Percentiles rank a stretch among this genome's conserved stretches.
These are phyloP conservation scores for Cydia splendana DNA, from an alignment of 1,140 invertebrate genomes.

Conservation along the genomic window DNA sequence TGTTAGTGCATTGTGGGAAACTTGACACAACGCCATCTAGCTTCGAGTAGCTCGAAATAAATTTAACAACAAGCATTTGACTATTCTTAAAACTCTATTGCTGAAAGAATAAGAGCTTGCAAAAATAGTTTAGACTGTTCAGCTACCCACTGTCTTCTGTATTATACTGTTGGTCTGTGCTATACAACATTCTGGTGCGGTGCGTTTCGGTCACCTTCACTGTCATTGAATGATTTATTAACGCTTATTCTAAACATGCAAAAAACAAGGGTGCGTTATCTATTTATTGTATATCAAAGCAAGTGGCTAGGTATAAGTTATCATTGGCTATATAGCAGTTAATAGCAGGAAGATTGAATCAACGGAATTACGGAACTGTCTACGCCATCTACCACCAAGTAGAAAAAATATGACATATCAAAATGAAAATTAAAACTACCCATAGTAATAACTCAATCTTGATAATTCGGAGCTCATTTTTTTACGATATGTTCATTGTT, in stretches of 20 bases:
- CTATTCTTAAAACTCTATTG: no score
- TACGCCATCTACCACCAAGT: neutral
- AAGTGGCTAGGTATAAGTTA: neutral
- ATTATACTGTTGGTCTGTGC: no score
- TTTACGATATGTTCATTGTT: conserved; percentile 8
- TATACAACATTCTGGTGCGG: no score
- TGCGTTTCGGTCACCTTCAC: neutral
- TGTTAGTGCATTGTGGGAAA: neutral
- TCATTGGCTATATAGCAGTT: neutral
- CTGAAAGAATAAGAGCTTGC: neutral
- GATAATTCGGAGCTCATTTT: neutral
- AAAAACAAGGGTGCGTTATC: no score
- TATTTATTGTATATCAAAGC: no score
- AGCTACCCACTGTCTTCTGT: no score
- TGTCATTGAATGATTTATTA: neutral
- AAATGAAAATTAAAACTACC: conserved; percentile 8
- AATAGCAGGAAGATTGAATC: neutral
- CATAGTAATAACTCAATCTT: neutral
- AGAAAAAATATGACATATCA: neutral
- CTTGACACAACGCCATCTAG: neutral
- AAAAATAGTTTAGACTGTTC: neutral
- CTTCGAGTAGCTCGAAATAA: no score
- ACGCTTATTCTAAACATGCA: neutral
- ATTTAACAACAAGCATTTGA: no score
- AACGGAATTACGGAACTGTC: neutral